phyloP scores from a whole-genome alignment of 2,888 invertebrate species.

The Drosophila demipolita region DNA sequence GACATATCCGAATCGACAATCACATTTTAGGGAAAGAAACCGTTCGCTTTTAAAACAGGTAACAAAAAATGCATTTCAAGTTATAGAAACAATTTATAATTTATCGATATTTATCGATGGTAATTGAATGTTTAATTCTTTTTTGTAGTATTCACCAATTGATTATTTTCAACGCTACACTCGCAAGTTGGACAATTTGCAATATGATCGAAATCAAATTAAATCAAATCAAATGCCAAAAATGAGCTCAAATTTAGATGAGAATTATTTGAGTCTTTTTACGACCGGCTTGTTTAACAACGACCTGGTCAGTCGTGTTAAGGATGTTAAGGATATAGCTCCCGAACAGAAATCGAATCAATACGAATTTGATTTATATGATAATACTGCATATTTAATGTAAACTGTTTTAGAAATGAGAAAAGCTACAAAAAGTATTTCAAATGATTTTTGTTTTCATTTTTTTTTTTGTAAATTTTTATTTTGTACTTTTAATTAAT shows the following conservation, averaged over 20 bases:
- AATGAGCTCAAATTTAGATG: constrained; percentile 2
- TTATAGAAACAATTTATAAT: not conserved
- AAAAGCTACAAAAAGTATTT: too few species aligned
- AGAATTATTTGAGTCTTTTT: constrained; percentile 13
- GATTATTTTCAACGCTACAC: constrained; percentile 50
- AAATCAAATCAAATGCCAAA: not conserved
- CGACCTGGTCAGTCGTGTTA: not conserved
- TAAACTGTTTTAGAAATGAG: not conserved
- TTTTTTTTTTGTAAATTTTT: not conserved
- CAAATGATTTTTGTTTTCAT: not conserved
- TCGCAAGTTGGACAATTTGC: constrained; percentile 26
- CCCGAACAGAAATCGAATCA: constrained; percentile 9
- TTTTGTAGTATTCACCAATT: constrained; percentile 37
- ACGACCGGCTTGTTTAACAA: constrained; percentile 2
- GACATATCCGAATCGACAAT: constrained; percentile 73
- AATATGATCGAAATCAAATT: constrained; percentile 5
- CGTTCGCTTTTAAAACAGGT: constrained; percentile 82
- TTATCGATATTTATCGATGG: not conserved
- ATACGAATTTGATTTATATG: constrained; percentile 27
- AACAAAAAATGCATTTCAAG: constrained; percentile 1
- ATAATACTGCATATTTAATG: constrained; percentile 37
- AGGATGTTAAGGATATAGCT: not conserved
- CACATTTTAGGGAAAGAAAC: constrained; percentile 83
- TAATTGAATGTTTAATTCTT: not conserved
- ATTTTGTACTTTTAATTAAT: not conserved